Evolutionary conservation across 2,113 vertebrate species (phyloP).

Genomic region (Sander vitreus): DNA sequence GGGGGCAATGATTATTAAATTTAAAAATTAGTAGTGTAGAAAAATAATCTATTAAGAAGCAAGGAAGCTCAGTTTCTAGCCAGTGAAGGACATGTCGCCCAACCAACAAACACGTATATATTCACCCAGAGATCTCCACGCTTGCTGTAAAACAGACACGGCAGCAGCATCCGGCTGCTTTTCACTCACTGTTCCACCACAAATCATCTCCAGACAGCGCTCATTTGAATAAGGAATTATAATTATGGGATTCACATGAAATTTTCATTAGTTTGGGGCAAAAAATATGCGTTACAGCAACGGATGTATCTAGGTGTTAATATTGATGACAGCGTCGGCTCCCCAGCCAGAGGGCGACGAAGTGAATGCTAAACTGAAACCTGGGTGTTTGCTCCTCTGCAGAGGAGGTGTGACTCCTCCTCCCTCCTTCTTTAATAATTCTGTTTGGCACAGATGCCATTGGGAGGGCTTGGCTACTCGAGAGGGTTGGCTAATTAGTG

Average conservation of each 20-base stretch:
- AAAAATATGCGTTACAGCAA: constrained; percentile 46
- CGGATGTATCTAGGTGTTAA: constrained; percentile 68
- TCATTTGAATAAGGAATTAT: constrained; percentile 68
- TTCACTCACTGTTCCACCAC: constrained; percentile 39
- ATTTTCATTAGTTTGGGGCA: constrained; percentile 67
- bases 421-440: constrained; percentile 75
- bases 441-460: constrained; percentile 77
- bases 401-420: constrained; percentile 62
- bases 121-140: background rate
- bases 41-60: constrained; percentile 64
- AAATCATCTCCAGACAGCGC: constrained; percentile 50
- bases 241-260: constrained; percentile 69
- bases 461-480: constrained; percentile 68
- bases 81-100: constrained; percentile 21
- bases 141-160: constrained; percentile 13
- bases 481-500: constrained; percentile 78
- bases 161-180: constrained; percentile 26
- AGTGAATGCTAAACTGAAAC: constrained; percentile 66
- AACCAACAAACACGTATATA: background rate
- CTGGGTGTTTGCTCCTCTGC: constrained; percentile 63
- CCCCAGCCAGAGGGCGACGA: constrained; percentile 51
- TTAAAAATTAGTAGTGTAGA: constrained; percentile 61
- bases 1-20: constrained; percentile 63
- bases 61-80: constrained; percentile 29
- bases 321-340: constrained; percentile 66